These are phyloP conservation scores for Netelia virgata DNA, from an alignment of 2,888 invertebrate species.

Conservation along the genomic window DNA sequence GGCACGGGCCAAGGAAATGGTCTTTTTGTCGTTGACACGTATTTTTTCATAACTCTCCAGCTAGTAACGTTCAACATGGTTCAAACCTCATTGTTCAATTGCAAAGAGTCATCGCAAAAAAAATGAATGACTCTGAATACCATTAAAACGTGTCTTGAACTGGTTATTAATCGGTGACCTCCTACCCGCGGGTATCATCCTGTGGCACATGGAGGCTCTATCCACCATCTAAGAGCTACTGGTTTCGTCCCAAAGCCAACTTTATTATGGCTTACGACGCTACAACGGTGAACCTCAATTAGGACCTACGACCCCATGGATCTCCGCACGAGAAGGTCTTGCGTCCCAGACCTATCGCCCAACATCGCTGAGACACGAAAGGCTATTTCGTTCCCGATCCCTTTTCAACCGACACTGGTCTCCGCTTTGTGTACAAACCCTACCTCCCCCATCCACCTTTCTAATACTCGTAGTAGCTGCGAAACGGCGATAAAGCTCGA, in stretches of 20 bases:
- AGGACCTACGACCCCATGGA: slow-evolving; percentile 39
- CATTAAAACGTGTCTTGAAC: not conserved
- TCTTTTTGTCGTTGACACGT: slow-evolving; percentile 9
- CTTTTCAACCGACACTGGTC: slow-evolving; percentile 21
- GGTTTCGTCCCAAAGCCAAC: slow-evolving; percentile 18
- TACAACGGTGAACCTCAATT: slow-evolving; percentile 56
- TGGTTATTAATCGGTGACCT: not conserved
- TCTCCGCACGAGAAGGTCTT: slow-evolving; percentile 23
- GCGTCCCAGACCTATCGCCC: slow-evolving; percentile 24
- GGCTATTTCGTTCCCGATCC: slow-evolving; percentile 37
- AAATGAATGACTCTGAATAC: not conserved
- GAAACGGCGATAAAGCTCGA: slow-evolving; percentile 70
- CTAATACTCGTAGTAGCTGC: slow-evolving; percentile 69
- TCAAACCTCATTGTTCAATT: not conserved
- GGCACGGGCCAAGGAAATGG: not conserved
- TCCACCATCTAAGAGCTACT: slow-evolving; percentile 3
- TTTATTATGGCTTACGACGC: slow-evolving; percentile 13
- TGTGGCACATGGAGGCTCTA: not conserved
- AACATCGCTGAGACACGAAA: slow-evolving; percentile 33
- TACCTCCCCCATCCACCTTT: slow-evolving; percentile 22
- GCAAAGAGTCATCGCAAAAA: not conserved
- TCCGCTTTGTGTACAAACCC: slow-evolving; percentile 28
- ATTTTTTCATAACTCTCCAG: slow-evolving; percentile 10
- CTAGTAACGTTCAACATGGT: not conserved
- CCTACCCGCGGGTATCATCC: not conserved